Percentiles rank a stretch among this genome's conserved stretches.
Conservation (phyloP, 2,888 invertebrate genomes). For the Lasioglossum lativentre region DNA sequence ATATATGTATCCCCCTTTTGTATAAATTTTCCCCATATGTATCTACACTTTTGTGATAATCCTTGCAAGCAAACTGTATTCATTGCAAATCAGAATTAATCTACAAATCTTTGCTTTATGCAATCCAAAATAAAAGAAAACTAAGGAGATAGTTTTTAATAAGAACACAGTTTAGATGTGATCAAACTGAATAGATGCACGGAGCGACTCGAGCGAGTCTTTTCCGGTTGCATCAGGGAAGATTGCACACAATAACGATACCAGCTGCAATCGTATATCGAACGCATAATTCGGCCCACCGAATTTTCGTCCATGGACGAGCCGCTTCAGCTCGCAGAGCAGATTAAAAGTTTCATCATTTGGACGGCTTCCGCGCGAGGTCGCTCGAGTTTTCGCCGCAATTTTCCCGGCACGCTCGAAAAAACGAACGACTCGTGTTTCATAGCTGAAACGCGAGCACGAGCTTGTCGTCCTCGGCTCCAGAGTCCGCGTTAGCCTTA, state of each 20-base stretch:
- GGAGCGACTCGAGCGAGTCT: not conserved
- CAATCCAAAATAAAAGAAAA: not conserved
- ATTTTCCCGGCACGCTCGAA: slow-evolving; percentile 52
- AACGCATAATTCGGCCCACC: slow-evolving; percentile 17
- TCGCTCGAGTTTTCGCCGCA: slow-evolving; percentile 46
- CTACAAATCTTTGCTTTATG: too few relatives aligned
- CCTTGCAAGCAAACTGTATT: too few relatives aligned
- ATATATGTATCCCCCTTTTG: too few relatives aligned
- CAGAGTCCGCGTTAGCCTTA: slow-evolving; percentile 37
- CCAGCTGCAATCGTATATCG: slow-evolving; percentile 10
- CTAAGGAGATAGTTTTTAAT: not conserved
- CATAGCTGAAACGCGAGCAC: slow-evolving; percentile 28
- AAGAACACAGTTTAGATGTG: not conserved
- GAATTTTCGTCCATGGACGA: slow-evolving; percentile 8
- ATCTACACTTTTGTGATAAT: too few relatives aligned
- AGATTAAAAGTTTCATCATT: slow-evolving; percentile 64
- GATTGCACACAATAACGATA: not conserved
- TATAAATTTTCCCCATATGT: too few relatives aligned
- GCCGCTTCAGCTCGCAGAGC: slow-evolving; percentile 26
- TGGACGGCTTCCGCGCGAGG: slow-evolving; percentile 36
- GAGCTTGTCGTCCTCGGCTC: not conserved
- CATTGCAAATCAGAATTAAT: not conserved
- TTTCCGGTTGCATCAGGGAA: not conserved
- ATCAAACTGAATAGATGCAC: not conserved
- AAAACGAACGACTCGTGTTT: slow-evolving; percentile 53